Percentiles rank a stretch among this genome's conserved stretches.
These are phyloP conservation scores for Phasia obesa DNA, from an alignment of 2,888 invertebrate genomes.

Conservation along the genomic window DNA sequence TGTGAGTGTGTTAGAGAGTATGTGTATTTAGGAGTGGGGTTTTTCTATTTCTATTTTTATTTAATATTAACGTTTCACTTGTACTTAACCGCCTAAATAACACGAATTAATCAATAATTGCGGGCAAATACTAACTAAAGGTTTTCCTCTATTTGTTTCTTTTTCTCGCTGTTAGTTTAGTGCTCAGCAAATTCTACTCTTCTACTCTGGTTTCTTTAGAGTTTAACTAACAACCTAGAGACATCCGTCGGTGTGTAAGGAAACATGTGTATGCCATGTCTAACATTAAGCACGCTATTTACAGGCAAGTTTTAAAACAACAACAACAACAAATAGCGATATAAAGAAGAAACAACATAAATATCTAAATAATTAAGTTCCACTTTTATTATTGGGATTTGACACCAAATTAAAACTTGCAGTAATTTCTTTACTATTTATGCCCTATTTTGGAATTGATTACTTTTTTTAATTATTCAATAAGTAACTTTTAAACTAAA, in stretches of 20 bases:
- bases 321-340: background rate
- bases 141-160: background rate
- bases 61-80: conserved; percentile 2
- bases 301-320: conserved; percentile 46
- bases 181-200: conserved; percentile 9
- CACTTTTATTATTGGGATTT: no score
- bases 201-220: conserved; percentile 30
- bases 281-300: conserved; percentile 56
- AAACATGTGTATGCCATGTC: background rate
- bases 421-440: no score
- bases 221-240: background rate
- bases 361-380: background rate
- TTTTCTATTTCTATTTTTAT: conserved; percentile 11
- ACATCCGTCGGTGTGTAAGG: background rate
- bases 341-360: background rate
- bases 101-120: conserved; percentile 67
- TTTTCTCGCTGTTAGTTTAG: background rate
- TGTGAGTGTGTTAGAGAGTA: background rate
- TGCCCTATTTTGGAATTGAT: no score
- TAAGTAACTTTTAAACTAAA: no score
- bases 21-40: background rate
- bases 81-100: conserved; percentile 42
- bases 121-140: conserved; percentile 40
- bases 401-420: no score
- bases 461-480: no score